Evolutionary conservation across 30 jellyfish, hydroid and myxozoan genomes (phyloP), one percentile per base, ranked within the genome.

Genomic region (Pseudorhiza aurosa): DNA sequence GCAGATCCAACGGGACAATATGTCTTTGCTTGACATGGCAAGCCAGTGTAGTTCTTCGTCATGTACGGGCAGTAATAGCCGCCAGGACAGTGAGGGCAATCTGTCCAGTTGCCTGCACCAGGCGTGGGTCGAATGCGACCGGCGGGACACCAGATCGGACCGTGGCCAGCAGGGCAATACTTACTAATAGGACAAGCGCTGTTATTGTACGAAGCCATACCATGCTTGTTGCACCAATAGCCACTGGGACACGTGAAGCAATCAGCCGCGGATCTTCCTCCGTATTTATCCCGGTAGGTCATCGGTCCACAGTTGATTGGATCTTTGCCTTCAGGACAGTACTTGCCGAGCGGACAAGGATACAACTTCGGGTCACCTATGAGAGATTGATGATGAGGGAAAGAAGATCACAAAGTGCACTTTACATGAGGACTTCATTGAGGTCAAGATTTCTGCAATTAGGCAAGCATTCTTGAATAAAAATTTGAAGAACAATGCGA

Each of bases 121-220:
- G 96, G 95, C 46, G 27, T 49, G 9, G 82, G 88, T 36, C 99
- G 82, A 49, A 84, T 83, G 35, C 96, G 87, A 12, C 99, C 99
- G 29, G 97, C 83, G 12, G 99, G 99, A 71, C 99, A 94, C 97
- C 97, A 83, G 36, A 44, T 70, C 29, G 99, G 99, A 27, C 55
- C 63, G 27, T 87, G 93, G 1, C 96, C 97, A 42, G 86, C 95
- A 42, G 99, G 68, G 51, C 99, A 94, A 64, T 77, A 94, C 22
- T 84, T 82, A 17, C 96, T 97, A 45, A 94, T 83, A 0, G 99
- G 99, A 56, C 99, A 94, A 12, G 59, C 77, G 42, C 91, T 87
- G n/a, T 49, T 43, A 9, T 58, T 87, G 81, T 65, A 82, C 25
- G 92, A 49, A 0, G 91, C 58, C 97, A 94, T 87, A 28, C 99